Percentiles rank a stretch among this genome's conserved stretches.
These are phyloP conservation scores for Cerastoderma edule DNA, from an alignment of 2,888 invertebrate genomes.

Conservation along the genomic window DNA sequence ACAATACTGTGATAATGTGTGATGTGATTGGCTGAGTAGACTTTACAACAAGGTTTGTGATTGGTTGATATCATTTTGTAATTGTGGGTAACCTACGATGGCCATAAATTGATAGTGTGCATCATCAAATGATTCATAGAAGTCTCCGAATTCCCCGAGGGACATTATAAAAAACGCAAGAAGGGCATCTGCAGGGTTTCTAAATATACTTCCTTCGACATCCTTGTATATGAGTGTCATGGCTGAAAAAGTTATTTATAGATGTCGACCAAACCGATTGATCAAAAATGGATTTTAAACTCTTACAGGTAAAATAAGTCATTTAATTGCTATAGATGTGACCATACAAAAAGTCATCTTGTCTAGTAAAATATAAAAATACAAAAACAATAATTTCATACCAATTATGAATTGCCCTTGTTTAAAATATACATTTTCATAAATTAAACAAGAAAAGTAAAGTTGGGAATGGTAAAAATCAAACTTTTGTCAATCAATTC, in stretches of 20 bases:
- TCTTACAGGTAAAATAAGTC: too few species aligned
- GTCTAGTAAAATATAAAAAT: too few species aligned
- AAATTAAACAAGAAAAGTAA: too few species aligned
- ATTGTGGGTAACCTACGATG: conserved; percentile 88
- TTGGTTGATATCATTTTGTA: not conserved
- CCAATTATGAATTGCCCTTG: too few species aligned
- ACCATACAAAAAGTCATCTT: too few species aligned
- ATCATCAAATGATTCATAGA: conserved; percentile 94
- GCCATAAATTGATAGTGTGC: conserved; percentile 92
- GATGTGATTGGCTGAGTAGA: not conserved
- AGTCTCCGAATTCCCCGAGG: conserved; percentile 97
- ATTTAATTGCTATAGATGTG: too few species aligned
- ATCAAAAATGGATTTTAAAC: too few species aligned
- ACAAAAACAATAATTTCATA: too few species aligned
- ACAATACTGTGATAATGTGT: not conserved
- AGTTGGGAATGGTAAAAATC: too few species aligned
- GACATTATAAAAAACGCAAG: conserved; percentile 99
- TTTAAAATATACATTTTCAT: too few species aligned
- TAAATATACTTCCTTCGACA: conserved; percentile 80
- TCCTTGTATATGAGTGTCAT: conserved; percentile 83
- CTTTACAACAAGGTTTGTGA: not conserved
- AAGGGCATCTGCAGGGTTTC: conserved; percentile 94
- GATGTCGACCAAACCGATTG: too few species aligned
- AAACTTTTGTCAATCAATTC: too few species aligned
- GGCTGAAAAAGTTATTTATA: conserved; percentile 66